Base-by-base conservation (phyloP, 1,140 invertebrate genomes). In the Dufourea novaeangliae region DNA sequence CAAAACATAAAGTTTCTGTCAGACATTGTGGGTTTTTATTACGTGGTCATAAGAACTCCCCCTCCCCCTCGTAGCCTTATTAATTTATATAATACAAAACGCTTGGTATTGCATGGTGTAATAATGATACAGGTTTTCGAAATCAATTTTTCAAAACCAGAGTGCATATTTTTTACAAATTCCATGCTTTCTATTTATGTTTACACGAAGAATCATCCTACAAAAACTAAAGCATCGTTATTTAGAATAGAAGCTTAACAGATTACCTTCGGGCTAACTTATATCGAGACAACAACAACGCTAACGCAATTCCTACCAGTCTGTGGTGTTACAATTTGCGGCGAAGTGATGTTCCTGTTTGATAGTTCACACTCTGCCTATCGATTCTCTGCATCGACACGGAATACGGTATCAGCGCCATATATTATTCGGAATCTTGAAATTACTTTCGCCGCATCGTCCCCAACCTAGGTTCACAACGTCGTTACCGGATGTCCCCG, bases 361-460 rank as follows among this genome's bases (percentile, higher is more conserved):
- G 52, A 59, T 22, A 17, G 39, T 46, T 4, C 22, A 17, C n/a
- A 14, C 20, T 29, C 46, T 17, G 20, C 7, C 41, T 25, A 69
- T 76, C 66, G 61, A 74, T 54, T 22, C n/a, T 22, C 20, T 22
- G 59, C 41, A 66, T 37, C 62, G 14, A 22, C 34, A 50, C 57
- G n/a, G 54, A 71, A 32, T 66, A 41, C 61, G 22, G 27, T 20
- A 78, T 63, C 69, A 29, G 52, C 32, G 52, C 29, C 56, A 76
- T 76, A 52, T 61, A 80, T 83, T 83, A 83, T 83, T 83, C 77
- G n/a, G 67, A 80, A 77, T 77, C 67, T 70, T 56, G 44, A 80
- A 83, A 76, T 76, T 80, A 76, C 72, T 76, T 83, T 80, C 46
- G 46, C 27, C 52, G 12, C 8, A 20, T 11, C 32, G 41, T 34